Percentiles rank a stretch among this genome's conserved stretches.
Evolutionary conservation across 92 coral and sea anemone species (phyloP).

Genomic region (Zoanthus sociatus): DNA sequence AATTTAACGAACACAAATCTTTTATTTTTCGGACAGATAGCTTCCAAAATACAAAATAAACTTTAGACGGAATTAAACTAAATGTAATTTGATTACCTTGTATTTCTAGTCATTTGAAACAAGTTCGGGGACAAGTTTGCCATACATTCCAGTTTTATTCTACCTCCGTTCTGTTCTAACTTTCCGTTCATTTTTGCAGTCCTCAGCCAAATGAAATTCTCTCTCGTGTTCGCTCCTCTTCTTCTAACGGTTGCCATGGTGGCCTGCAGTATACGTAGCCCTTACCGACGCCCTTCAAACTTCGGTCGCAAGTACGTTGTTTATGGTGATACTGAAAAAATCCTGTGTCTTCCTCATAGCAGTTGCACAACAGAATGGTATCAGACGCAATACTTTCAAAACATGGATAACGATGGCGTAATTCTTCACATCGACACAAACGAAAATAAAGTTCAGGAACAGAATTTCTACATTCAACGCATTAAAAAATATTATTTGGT

Average conservation of each 20-base stretch:
- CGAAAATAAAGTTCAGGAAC: neutral
- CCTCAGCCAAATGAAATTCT: neutral
- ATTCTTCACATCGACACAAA: neutral
- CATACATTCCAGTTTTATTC: no score
- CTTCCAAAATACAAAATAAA: no score
- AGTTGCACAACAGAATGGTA: neutral
- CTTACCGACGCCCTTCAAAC: neutral
- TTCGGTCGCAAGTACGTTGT: slow-evolving; percentile 15
- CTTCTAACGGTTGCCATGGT: neutral
- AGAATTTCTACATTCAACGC: neutral
- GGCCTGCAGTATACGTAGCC: no score
- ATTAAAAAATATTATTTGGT: neutral
- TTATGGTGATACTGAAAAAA: neutral
- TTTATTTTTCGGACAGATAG: no score
- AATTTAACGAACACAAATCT: no score
- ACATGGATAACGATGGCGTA: neutral
- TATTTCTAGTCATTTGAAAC: no score
- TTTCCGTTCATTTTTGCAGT: no score
- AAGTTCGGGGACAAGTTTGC: no score
- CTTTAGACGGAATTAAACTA: no score
- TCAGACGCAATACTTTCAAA: slow-evolving; percentile 25
- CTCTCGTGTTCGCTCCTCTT: neutral
- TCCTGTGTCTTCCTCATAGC: neutral
- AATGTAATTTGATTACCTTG: no score
- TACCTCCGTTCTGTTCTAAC: no score